phyloP scores from a whole-genome alignment of 2,113 vertebrate genomes.

The Thamnaconus septentrionalis region DNA sequence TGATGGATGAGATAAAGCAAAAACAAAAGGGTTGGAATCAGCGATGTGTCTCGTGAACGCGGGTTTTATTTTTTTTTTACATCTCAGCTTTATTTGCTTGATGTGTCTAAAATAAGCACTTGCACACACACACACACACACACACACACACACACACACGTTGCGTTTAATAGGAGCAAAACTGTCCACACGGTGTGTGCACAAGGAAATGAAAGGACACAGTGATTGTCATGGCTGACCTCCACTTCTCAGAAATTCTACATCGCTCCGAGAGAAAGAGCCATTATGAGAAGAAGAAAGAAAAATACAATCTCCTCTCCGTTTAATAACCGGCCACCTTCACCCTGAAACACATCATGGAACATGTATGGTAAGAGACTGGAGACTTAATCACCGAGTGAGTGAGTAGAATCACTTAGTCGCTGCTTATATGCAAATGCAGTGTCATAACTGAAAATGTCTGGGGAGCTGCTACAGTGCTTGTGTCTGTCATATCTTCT shows the following conservation, averaged over 20 bases:
- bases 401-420: conserved; percentile 2
- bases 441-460: not conserved
- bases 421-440: conserved; percentile 6
- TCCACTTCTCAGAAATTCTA: not conserved
- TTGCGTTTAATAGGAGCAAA: not conserved
- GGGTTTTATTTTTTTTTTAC: no score
- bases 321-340: not conserved
- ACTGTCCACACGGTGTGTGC: not conserved
- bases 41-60: no score
- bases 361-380: not conserved
- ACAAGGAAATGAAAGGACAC: not conserved
- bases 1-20: no score
- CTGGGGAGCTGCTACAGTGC: not conserved
- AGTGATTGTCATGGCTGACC: no score
- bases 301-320: not conserved
- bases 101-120: not conserved
- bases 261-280: not conserved
- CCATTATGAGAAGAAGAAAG: not conserved
- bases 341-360: not conserved
- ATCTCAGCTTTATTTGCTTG: not conserved
- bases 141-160: not conserved
- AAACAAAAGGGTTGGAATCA: not conserved
- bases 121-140: not conserved
- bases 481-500: not conserved
- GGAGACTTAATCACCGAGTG: conserved; percentile 3